phyloP scores from a whole-genome alignment of 2,113 vertebrate species.

The Phasianus colchicus region DNA sequence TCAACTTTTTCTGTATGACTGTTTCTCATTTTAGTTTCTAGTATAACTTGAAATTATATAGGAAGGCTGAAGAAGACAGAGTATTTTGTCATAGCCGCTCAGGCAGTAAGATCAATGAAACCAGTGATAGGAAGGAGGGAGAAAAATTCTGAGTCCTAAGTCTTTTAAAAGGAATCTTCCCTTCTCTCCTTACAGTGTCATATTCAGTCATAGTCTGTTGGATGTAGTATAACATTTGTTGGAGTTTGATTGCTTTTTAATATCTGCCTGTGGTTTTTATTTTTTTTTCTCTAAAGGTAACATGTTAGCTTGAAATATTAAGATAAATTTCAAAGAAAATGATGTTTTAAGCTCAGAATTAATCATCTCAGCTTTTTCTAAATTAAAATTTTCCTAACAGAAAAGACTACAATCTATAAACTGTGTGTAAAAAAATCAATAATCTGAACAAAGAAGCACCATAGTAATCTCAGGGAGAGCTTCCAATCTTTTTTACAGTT shows the following conservation, averaged over 20 bases:
- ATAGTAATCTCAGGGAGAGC: slow-evolving; percentile 13
- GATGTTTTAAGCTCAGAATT: not conserved
- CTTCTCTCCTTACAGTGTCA: not conserved
- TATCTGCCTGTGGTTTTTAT: not conserved
- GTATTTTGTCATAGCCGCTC: not conserved
- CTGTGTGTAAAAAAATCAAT: not conserved
- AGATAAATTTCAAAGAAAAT: not conserved
- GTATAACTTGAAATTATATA: not conserved
- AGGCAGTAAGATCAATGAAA: not conserved
- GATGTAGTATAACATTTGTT: not conserved
- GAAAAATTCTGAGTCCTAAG: not conserved
- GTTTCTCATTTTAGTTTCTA: not conserved
- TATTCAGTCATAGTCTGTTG: not conserved
- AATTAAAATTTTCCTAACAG: not conserved
- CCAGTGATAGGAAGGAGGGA: not conserved
- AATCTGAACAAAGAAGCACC: slow-evolving; percentile 27
- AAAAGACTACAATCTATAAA: not conserved
- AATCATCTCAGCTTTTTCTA: not conserved
- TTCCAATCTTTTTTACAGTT: slow-evolving; percentile 35
- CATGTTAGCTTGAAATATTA: not conserved
- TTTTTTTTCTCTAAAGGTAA: not conserved
- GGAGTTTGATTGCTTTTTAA: not conserved
- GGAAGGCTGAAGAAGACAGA: not conserved
- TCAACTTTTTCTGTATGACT: not conserved
- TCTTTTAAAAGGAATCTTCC: not conserved